Evolutionary conservation across 2,888 invertebrate species (phyloP).

Genomic region (Drosophila mimica): DNA sequence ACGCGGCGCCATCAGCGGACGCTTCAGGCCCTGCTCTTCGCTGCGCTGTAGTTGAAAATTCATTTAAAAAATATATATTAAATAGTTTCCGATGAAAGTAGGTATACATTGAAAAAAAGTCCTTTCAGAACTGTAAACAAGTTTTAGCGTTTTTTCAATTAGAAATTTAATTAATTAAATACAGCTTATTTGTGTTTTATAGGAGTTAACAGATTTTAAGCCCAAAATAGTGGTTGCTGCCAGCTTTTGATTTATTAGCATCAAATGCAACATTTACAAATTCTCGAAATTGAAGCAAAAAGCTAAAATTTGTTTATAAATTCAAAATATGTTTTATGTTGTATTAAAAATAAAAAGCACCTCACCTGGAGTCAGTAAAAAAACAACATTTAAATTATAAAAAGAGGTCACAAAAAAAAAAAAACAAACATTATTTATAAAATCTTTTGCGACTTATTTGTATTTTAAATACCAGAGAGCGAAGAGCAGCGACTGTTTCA

Average conservation of each 20-base stretch:
- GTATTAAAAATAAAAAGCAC: not conserved
- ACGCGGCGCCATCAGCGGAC: conserved; percentile 91
- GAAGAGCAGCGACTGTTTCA: conserved; percentile 1
- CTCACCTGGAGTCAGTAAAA: not conserved
- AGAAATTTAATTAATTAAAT: too few relatives aligned
- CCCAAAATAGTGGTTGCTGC: too few relatives aligned
- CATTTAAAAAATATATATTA: too few relatives aligned
- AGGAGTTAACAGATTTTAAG: not conserved
- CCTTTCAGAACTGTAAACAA: not conserved
- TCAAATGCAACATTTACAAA: not conserved
- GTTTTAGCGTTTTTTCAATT: not conserved
- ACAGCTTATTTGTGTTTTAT: not conserved
- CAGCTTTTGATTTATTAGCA: not conserved
- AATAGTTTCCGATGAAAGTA: not conserved
- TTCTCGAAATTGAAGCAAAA: not conserved
- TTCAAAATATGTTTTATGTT: not conserved
- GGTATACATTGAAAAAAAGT: not conserved
- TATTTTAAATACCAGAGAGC: not conserved
- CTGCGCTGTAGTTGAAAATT: conserved; percentile 84
- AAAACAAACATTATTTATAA: not conserved
- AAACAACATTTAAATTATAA: not conserved
- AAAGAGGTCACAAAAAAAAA: not conserved
- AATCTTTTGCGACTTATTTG: not conserved
- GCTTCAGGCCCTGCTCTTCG: conserved; percentile 89
- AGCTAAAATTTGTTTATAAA: not conserved